Conservation (phyloP, 2,888 invertebrate species). For the Zonitis immaculata region DNA sequence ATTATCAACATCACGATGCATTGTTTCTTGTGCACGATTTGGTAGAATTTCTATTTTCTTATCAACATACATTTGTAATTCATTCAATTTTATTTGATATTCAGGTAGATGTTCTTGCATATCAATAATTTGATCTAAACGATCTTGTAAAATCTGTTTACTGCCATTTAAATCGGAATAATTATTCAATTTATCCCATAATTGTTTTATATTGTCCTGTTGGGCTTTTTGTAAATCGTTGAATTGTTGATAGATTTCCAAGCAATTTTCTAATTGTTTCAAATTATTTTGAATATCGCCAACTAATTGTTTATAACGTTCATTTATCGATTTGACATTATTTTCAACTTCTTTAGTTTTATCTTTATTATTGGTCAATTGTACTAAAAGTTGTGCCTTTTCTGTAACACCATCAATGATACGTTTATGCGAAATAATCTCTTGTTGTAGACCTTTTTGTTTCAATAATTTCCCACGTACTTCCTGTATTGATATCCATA, state of each 20-base stretch:
- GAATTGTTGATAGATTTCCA: constrained; percentile 81
- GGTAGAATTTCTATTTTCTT: constrained; percentile 67
- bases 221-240: constrained; percentile 80
- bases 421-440: constrained; percentile 84
- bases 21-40: constrained; percentile 75
- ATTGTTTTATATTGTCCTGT: constrained; percentile 84
- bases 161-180: constrained; percentile 85
- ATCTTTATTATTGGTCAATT: constrained; percentile 56
- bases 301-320: constrained; percentile 68
- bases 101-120: constrained; percentile 73
- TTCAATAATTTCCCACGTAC: constrained; percentile 78
- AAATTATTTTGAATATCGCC: constrained; percentile 64
- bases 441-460: constrained; percentile 81
- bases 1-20: constrained; percentile 76
- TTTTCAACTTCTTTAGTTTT: constrained; percentile 61
- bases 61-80: constrained; percentile 68
- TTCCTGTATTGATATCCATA: constrained; percentile 77
- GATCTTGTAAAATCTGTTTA: constrained; percentile 75
- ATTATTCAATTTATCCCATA: constrained; percentile 81
- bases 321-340: constrained; percentile 68
- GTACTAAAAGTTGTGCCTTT: constrained; percentile 70
- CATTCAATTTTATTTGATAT: constrained; percentile 71
- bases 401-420: constrained; percentile 87
- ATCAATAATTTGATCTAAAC: constrained; percentile 74
- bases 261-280: constrained; percentile 66